Base-by-base conservation (phyloP, 2,888 invertebrate species). In the Perdita meconis region DNA sequence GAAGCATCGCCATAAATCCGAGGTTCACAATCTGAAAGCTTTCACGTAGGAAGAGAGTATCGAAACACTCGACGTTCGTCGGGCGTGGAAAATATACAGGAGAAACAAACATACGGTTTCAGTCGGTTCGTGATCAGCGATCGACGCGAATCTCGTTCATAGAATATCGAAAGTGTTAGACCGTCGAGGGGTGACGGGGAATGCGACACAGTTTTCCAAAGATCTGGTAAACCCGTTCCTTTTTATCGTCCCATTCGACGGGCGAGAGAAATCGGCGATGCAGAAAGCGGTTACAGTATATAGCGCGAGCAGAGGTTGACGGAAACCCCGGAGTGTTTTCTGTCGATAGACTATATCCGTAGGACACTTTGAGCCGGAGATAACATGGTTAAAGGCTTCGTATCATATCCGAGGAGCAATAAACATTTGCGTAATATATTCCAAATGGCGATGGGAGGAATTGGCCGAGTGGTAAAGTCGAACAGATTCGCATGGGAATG, bases 291-390 rank as follows among this genome's bases (percentile, higher is more conserved):
- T 47, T 57, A 51, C 24, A 24, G 40, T 16, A 59, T 55, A 34
- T 55, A 3, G 36, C 60, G 38, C 47, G 19, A 24, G n/a, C 13
- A 44, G 44, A 60, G 19, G 51, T 64, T 40, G 24, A 22, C 59
- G 59, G 53, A 36, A 34, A 16, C 42, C 56, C 42, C n/a, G 57
- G 34, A 67, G 38, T 56, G 22, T 68, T 64, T 65, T 47, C 64
- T 61, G 24, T 71, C 59, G 71, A 67, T 55, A 22, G 66, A 70
- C 47, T 42, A 63, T 70, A 70, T 77, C 61, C 78, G 38, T 1
- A 36, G 16, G 40, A 16, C 13, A 4, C 60, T 61, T 57, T 47
- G 40, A 47, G 24, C 10, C 8, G 38, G 22, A 68, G 40, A 60
- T 68, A 67, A 53, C 40, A 8, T 13, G 44, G 53, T 59, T 22